Evolutionary conservation across 2,797 vertebrate genomes (phyloP), one percentile per base, ranked within the genome.

Genomic region (Galaxias olidus): DNA sequence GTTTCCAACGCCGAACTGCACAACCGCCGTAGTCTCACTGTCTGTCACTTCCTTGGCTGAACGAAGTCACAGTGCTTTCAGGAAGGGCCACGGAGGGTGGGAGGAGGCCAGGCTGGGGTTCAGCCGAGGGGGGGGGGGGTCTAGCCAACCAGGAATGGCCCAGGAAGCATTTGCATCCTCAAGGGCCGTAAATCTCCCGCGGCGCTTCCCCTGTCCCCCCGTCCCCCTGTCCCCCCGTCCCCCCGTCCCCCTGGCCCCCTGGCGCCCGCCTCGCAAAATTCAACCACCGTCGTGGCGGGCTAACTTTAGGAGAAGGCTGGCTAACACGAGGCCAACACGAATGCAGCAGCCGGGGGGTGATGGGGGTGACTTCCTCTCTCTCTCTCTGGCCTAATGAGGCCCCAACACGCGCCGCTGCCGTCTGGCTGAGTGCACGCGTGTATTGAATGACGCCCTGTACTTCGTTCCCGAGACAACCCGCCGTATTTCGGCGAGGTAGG

Each of bases 61-160:
- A 30, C 6, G 30, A 30, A 30, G 30, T 6, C 6, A 30, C 30
- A 30, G 30, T 82, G 79, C 79, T 73, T 50, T 61, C 63, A n/a
- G n/a, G n/a, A n/a, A n/a, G n/a, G n/a, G 82, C 74, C 52, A 68
- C n/a, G n/a, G n/a, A 75, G 68, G 74, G 70, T 61, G 73, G 67
- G 58, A 53, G 65, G 71, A 66, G 75, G 81, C 72, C 72, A 75
- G 82, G 82, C 65, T 73, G 64, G 78, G 82, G 89, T 90, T 88
- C 89, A 87, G 87, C 88, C 90, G 89, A 88, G 89, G 85, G n/a
- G n/a, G n/a, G n/a, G n/a, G n/a, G n/a, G n/a, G 30, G 30, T 89
- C 83, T 85, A 83, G 76, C 61, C 62, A 83, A 89, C 55, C 68
- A 84, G 82, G 81, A 90, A 89, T 86, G 73, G 84, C 89, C 91